These are phyloP conservation scores for Crotalus viridis DNA, from an alignment of 2,113 vertebrate species.

Conservation along the genomic window DNA sequence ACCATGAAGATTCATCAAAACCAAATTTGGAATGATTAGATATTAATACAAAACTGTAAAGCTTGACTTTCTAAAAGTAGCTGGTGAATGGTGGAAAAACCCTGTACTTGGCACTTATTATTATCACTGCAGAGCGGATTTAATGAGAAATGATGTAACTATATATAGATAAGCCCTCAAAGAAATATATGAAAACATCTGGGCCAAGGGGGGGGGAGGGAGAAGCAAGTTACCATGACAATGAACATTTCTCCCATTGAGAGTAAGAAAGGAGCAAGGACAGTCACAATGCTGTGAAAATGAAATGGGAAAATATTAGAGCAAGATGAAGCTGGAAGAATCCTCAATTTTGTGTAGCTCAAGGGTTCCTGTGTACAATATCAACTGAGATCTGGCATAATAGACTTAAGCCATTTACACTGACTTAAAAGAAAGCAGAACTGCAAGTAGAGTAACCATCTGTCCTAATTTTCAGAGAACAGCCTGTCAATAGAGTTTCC, in stretches of 20 bases:
- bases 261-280: conserved; percentile 34
- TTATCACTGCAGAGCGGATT: background rate
- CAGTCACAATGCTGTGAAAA: conserved; percentile 59
- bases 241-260: conserved; percentile 62
- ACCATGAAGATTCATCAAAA: background rate
- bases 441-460: background rate
- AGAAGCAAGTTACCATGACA: conserved; percentile 59
- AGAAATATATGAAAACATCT: conserved; percentile 55
- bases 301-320: conserved; percentile 21
- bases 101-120: background rate
- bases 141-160: conserved; percentile 52
- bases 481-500: background rate
- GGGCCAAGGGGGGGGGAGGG: conserved; percentile 48
- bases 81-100: background rate
- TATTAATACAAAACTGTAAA: background rate
- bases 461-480: background rate
- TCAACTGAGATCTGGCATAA: background rate
- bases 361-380: background rate
- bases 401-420: background rate
- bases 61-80: background rate
- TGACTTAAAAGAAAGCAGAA: background rate
- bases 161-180: conserved; percentile 58
- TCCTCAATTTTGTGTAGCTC: background rate
- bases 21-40: background rate
- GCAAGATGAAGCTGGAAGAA: background rate